Conservation (phyloP, 2,113 vertebrate genomes). For the Lontra canadensis region DNA sequence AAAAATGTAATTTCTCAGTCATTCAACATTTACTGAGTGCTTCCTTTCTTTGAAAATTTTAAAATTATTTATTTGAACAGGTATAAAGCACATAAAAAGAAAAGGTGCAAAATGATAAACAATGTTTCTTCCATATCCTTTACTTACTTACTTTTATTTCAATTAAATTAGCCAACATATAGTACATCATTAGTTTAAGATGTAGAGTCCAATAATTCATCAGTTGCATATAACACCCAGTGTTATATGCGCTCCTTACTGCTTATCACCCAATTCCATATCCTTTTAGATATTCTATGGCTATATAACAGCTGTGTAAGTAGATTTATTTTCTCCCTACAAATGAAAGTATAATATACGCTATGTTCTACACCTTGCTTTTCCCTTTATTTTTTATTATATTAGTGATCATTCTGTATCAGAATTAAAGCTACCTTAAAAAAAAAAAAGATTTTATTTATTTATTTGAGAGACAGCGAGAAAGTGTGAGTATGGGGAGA, state of each 20-base stretch:
- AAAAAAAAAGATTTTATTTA: too few relatives aligned
- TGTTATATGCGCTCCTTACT: too few relatives aligned
- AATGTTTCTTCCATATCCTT: not conserved
- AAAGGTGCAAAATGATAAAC: not conserved
- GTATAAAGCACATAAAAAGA: not conserved
- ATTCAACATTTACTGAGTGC: not conserved
- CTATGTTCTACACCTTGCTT: not conserved
- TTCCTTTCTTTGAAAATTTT: conserved; percentile 11
- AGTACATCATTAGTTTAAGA: too few relatives aligned
- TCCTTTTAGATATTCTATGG: not conserved
- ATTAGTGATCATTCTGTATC: not conserved
- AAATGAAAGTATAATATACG: not conserved
- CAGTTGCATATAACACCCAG: too few relatives aligned
- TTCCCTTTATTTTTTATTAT: not conserved
- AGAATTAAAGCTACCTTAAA: not conserved
- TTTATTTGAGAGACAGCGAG: not conserved
- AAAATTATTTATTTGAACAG: not conserved
- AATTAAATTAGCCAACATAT: too few relatives aligned
- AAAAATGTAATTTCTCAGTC: not conserved
- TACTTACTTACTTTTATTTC: not conserved
- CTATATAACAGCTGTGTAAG: not conserved
- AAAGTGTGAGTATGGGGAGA: not conserved
- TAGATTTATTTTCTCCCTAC: not conserved
- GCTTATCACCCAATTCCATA: not conserved
- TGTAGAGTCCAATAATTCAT: too few relatives aligned